Evolutionary conservation across 37 sponge, comb jelly and placozoan genomes (phyloP).

Genomic region (Chondrosia reniformis): DNA sequence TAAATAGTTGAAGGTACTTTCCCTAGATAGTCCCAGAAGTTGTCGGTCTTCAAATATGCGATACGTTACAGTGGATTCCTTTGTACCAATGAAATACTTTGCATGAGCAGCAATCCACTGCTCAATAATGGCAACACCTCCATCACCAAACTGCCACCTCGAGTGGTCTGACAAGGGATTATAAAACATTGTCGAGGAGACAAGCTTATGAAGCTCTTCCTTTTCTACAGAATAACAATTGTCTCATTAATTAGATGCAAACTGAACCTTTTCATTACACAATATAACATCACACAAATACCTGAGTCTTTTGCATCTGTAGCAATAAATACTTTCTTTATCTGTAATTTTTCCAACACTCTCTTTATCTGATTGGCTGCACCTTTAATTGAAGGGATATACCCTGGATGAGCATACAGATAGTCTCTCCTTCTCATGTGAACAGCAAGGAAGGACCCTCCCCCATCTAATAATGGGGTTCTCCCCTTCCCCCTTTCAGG

Average conservation of each 20-base stretch:
- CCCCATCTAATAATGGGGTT: constrained; percentile 41
- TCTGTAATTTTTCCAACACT: constrained; percentile 30
- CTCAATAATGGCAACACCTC: constrained; percentile 92
- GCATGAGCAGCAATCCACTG: constrained; percentile 94
- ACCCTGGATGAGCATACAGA: constrained; percentile 28
- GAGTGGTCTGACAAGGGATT: constrained; percentile 24
- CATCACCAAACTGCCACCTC: constrained; percentile 52
- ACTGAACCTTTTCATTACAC: neutral
- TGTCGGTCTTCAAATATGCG: constrained; percentile 92
- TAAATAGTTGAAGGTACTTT: constrained; percentile 81
- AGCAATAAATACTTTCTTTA: constrained; percentile 77
- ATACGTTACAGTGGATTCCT: constrained; percentile 87
- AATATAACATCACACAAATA: neutral
- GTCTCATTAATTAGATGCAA: too few relatives aligned
- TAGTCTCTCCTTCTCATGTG: constrained; percentile 80
- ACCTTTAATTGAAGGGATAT: constrained; percentile 77
- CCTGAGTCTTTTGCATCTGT: constrained; percentile 74
- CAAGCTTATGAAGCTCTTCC: constrained; percentile 19
- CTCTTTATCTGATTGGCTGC: constrained; percentile 68
- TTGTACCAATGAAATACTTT: constrained; percentile 65
- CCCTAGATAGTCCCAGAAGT: constrained; percentile 75
- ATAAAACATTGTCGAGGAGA: constrained; percentile 61
- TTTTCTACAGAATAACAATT: constrained; percentile 30
- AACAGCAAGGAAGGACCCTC: constrained; percentile 77
- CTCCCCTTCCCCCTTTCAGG: constrained; percentile 49